Evolutionary conservation across 2,888 invertebrate species (phyloP), one percentile per base, ranked within the genome.

Genomic region (Dorcus parallelipipedus): DNA sequence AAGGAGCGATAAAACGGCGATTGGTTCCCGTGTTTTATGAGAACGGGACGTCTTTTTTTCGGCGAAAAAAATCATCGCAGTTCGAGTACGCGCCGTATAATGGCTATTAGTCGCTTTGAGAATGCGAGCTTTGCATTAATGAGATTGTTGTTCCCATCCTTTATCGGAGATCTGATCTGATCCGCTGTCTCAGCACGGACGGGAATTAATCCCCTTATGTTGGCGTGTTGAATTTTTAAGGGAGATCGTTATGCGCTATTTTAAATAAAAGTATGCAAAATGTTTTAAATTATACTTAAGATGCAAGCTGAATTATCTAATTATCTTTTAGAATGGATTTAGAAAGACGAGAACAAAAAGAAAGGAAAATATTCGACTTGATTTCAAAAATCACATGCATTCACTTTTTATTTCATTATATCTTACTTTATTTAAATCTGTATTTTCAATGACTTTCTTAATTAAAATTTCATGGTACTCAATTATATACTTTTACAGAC

Each of bases 71-170:
- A 42, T 33, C 26, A 33, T 7, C 14, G 9, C 42, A 42, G 42
- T 17, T 14, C 6, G 42, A 17, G 42, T 14, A 42, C 42, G 10
- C 10, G 14, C 10, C 10, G 42, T 42, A 42, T 42, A 42, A 42
- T 42, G 42, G 42, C 42, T 42, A 42, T 42, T 42, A 42, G 42
- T 42, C 42, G 42, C 42, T 42, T 42, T 42, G 42, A 17, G 42
- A 42, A 42, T 17, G 42, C 42, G 42, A 42, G 48, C 48, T 48
- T 48, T 48, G 48, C 48, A 48, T 48, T 42, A 48, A 48, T 48
- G 48, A 48, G 48, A 48, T 48, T 48, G 48, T 48, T 48, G 48
- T 48, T 48, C 48, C 48, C 48, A 48, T 17, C 14, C 20, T n/a
- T 26, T 48, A 48, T 48, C 48, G 10, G 6, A 17, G 48, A 48